phyloP scores from a whole-genome alignment of 2,113 vertebrate species.

The Phycodurus eques region DNA sequence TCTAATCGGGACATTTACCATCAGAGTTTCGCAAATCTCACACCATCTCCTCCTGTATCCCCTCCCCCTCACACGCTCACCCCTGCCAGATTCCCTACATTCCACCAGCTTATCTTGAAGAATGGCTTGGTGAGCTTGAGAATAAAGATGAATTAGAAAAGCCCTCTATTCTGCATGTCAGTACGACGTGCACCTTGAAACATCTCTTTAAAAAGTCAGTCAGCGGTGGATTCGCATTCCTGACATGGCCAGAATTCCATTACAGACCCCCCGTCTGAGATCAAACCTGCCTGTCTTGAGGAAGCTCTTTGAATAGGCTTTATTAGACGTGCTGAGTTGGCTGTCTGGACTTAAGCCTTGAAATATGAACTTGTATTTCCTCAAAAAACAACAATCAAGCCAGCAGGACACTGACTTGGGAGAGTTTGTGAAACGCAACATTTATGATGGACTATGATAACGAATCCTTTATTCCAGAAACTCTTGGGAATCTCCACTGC shows the following conservation, averaged over 20 bases:
- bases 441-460: background rate
- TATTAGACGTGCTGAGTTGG: constrained; percentile 44
- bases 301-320: constrained; percentile 45
- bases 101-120: constrained; percentile 81
- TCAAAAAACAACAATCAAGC: constrained; percentile 9
- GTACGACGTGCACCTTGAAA: constrained; percentile 70
- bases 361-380: constrained; percentile 13
- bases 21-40: constrained; percentile 53
- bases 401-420: background rate
- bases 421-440: background rate
- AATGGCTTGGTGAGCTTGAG: constrained; percentile 71
- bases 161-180: constrained; percentile 60
- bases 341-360: constrained; percentile 26
- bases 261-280: constrained; percentile 46
- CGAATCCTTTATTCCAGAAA: constrained; percentile 63
- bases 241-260: constrained; percentile 69
- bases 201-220: constrained; percentile 65
- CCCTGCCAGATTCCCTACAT: constrained; percentile 74
- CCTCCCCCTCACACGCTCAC: constrained; percentile 42
- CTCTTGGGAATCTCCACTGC: constrained; percentile 75
- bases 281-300: constrained; percentile 60
- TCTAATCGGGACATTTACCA: constrained; percentile 63
- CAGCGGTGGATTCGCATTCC: constrained; percentile 72
- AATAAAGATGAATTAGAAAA: constrained; percentile 65
- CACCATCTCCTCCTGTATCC: constrained; percentile 42